Evolutionary conservation across 2,888 invertebrate genomes (phyloP).

Genomic region (Sarcophaga variegata): DNA sequence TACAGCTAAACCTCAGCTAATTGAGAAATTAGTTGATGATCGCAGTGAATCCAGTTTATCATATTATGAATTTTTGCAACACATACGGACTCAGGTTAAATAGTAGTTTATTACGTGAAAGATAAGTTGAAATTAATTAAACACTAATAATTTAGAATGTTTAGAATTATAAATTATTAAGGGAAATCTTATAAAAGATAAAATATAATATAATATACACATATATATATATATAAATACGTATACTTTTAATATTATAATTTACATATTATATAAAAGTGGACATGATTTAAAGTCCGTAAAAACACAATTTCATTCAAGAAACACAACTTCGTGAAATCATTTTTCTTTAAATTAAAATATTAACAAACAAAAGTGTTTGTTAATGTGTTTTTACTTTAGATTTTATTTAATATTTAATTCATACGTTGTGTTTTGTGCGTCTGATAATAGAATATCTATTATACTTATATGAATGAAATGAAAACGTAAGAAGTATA

Average conservation of each 20-base stretch:
- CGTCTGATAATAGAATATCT: constrained; percentile 8
- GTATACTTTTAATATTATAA: constrained; percentile 55
- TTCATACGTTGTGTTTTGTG: constrained; percentile 9
- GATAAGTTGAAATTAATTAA: constrained; percentile 75
- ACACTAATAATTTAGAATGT: constrained; percentile 44
- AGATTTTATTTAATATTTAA: constrained; percentile 14
- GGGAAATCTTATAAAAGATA: constrained; percentile 40
- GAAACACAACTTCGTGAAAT: constrained; percentile 2
- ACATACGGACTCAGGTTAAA: constrained; percentile 94
- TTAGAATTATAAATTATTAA: constrained; percentile 40
- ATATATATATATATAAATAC: constrained; percentile 17
- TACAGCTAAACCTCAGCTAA: constrained; percentile 90
- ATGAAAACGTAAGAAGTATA: constrained; percentile 6
- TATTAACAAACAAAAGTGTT: constrained; percentile 9
- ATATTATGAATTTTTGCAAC: constrained; percentile 99
- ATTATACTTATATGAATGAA: constrained; percentile 19
- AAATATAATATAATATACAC: not conserved
- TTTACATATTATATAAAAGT: constrained; percentile 45
- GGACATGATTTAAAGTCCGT: constrained; percentile 43
- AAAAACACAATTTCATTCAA: constrained; percentile 16
- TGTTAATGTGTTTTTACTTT: constrained; percentile 11
- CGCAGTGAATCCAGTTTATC: constrained; percentile 96
- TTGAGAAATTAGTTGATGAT: constrained; percentile 96
- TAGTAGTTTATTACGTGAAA: constrained; percentile 82
- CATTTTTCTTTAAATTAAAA: not conserved